Evolutionary conservation across 2,113 vertebrate genomes (phyloP), one percentile per base, ranked within the genome.

Genomic region (Anthoscopus minutus): DNA sequence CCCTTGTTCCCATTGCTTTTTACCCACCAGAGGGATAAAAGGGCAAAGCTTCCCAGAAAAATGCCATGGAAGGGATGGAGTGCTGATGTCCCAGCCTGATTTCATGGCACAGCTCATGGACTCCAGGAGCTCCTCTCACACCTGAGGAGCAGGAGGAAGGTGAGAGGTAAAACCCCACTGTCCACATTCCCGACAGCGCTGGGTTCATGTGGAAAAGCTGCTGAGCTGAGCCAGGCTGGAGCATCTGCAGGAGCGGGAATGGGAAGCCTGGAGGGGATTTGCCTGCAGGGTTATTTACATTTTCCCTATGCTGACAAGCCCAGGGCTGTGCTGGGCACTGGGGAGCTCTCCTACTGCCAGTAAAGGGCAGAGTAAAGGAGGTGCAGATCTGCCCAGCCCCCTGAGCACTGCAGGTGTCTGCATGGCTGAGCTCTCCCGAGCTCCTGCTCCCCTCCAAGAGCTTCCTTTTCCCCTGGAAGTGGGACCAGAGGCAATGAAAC

Each of bases 1-100:
- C 50, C 62, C 50, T 33, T 0, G 0, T 8, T 47, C 71, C 51
- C 4, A 0, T 5, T 37, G 51, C 50, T 31, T 42, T 5, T 42
- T 5, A 15, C 20, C 60, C 45, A 16, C 30, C 19, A 5, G 13
- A 17, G 0, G 12, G 16, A 24, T 33, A 12, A 44, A 53, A 37
- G 51, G 56, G 44, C 30, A 81, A 21, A 84, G 24, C 28, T 57
- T 11, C 64, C 20, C 40, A 2, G 30, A 15, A 64, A 28, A 42
- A 60, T 31, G 24, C 1, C 7, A 11, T 66, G 14, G n/a, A 16
- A 42, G 25, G 24, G 18, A 7, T 53, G 38, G 15, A 18, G 48
- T 19, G 27, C 21, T 27, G 15, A 3, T 3, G 44, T 10, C 12
- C 40, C 47, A 3, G 2, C 12, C n/a, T 33, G 82, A 4, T 25